phyloP scores from a whole-genome alignment of 2,797 vertebrate genomes.

The Megaceryle alcyon region DNA sequence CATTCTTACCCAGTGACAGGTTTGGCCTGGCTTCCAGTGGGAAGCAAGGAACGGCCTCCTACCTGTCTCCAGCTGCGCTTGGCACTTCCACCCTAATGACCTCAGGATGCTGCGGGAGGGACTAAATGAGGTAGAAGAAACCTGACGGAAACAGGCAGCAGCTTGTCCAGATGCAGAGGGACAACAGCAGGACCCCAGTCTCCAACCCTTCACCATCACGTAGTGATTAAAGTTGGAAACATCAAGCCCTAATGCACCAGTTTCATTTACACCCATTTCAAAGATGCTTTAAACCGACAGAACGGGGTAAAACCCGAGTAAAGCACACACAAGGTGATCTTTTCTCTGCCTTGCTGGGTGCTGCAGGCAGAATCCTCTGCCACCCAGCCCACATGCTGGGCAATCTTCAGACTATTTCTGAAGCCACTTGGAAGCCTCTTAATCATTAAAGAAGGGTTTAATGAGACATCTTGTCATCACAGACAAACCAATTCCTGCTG shows the following conservation, averaged over 20 bases:
- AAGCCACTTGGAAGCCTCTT: not conserved
- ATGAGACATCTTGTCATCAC: not conserved
- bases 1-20: not conserved
- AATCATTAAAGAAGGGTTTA: not conserved
- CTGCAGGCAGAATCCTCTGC: not conserved
- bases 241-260: not conserved
- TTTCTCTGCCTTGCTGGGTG: not conserved
- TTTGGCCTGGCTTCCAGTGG: not conserved
- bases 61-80: not conserved
- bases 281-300: not conserved
- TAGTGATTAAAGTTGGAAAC: not conserved
- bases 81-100: not conserved
- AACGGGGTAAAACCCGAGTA: not conserved
- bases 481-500: rapidly evolving
- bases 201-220: not conserved
- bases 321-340: not conserved
- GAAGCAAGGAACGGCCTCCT: not conserved
- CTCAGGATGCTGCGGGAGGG: not conserved
- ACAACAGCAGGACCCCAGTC: not conserved
- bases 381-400: rapidly evolving
- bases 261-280: not conserved
- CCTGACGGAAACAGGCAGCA: not conserved
- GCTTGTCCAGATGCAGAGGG: not conserved
- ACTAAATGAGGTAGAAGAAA: not conserved
- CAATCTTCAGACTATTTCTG: too few relatives aligned